Evolutionary conservation across 1,140 invertebrate genomes (phyloP).

Genomic region (Camponotus pennsylvanicus): DNA sequence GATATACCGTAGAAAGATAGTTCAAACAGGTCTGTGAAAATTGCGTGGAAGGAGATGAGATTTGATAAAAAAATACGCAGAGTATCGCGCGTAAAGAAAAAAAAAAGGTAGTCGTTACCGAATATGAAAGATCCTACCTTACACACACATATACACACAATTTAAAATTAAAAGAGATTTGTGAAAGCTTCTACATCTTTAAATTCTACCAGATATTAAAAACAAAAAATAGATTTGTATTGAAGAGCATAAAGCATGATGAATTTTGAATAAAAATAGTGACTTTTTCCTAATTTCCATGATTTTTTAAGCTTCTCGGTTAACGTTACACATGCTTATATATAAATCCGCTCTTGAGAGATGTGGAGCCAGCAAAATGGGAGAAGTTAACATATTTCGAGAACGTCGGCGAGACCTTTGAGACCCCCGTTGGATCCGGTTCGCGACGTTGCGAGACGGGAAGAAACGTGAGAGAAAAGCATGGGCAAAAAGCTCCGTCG

Average conservation of each 20-base stretch:
- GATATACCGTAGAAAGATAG: not conserved
- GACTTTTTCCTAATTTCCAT: not conserved
- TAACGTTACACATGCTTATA: not conserved
- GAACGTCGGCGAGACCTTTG: conserved; percentile 41
- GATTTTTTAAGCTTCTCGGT: not conserved
- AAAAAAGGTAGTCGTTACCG: not conserved
- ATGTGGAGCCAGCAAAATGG: conserved; percentile 26
- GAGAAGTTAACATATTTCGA: conserved; percentile 53
- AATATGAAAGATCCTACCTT: not conserved
- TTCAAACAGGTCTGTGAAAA: not conserved
- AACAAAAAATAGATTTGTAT: not conserved
- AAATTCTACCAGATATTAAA: too few species aligned
- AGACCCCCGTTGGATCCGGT: conserved; percentile 29
- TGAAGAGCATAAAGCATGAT: not conserved
- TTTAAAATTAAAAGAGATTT: conserved; percentile 3
- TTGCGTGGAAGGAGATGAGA: not conserved
- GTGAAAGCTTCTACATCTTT: too few species aligned
- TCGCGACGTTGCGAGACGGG: conserved; percentile 21
- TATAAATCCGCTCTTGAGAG: conserved; percentile 18
- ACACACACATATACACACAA: not conserved
- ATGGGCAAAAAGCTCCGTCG: not conserved
- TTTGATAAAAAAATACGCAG: not conserved
- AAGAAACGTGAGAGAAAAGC: conserved; percentile 7
- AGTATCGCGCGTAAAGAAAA: not conserved
- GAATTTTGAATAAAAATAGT: not conserved